Base-by-base conservation (phyloP, 2,888 invertebrate genomes). In the Drepana falcataria region DNA sequence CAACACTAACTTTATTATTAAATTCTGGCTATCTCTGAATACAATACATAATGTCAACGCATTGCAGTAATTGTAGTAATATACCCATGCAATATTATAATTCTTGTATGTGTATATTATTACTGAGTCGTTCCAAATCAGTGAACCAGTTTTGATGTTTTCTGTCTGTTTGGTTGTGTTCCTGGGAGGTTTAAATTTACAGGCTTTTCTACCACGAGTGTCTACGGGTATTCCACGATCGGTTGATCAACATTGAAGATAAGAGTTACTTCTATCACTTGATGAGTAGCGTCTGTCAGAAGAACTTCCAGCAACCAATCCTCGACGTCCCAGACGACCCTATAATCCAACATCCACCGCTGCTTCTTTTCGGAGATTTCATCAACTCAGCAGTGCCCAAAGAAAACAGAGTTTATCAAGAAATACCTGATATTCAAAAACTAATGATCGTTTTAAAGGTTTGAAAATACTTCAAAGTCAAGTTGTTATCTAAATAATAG, bases 181-280 rank as follows among this genome's bases (percentile, higher is more conserved):
- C 21, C 21, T 21, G 21, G 21, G 21, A 21, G 21, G 21, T 21
- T 21, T 21, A 21, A 6, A 37, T 56, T 75, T 83, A 2, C 71
- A 95, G 97, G 64, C 85, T 98, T 5, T 98, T 97, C 89, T 97
- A 96, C 66, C 98, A 98, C 77, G 98, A 98, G 85, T 96, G 97
- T 56, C 93, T 97, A 55, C 93, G 98, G 35, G 97, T 98, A 2
- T 98, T 97, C 80, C 97, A 97, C 82, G 98, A 98, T 79, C 95
- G 98, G 1, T 87, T 98, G 35, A 95, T 96, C 55, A 96, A 97
- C 75, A 82, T 93, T 21, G 93, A 95, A 64, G 98, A 98, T 80
- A 95, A 96, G 77, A 93, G 91, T 35, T 95, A 96, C 79, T 96
- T 98, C 72, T 95, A 94, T 73, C 92, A 92, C 49, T 85, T 96